Evolutionary conservation across 1,140 invertebrate species (phyloP).

Genomic region (Diorhabda carinulata): DNA sequence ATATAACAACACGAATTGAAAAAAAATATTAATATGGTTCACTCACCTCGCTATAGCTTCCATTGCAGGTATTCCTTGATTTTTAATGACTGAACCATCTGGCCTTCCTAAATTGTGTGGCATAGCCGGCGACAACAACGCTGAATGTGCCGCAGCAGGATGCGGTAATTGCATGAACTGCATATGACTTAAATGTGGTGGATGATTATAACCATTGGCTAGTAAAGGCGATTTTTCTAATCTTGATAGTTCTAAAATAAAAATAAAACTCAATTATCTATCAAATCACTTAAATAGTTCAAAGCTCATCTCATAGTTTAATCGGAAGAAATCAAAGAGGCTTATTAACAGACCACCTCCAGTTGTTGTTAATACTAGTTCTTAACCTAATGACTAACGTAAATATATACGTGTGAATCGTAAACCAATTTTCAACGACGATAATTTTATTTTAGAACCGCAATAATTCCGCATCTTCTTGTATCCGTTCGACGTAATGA

Average conservation of each 20-base stretch:
- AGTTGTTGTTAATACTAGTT: neutral
- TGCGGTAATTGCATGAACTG: constrained; percentile 82
- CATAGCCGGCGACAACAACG: constrained; percentile 83
- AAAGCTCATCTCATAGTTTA: no score
- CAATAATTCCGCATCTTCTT: constrained; percentile 33
- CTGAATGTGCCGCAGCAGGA: constrained; percentile 64
- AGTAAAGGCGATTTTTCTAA: constrained; percentile 88
- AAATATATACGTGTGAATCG: constrained; percentile 25
- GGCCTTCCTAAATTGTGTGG: constrained; percentile 72
- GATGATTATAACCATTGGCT: constrained; percentile 91
- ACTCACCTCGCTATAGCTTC: constrained; percentile 77
- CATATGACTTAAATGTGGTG: constrained; percentile 86
- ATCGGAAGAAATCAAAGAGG: no score
- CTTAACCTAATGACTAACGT: constrained; percentile 19
- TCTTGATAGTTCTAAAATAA: constrained; percentile 71
- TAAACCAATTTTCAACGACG: constrained; percentile 33
- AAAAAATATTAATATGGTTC: no score
- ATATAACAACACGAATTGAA: no score
- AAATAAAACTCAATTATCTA: neutral
- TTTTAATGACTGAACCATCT: constrained; percentile 66
- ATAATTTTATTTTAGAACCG: constrained; percentile 33
- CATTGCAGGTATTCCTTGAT: constrained; percentile 76
- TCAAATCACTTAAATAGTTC: neutral
- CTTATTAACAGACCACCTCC: neutral
- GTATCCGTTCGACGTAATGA: constrained; percentile 32